phyloP scores from a whole-genome alignment of 1,140 invertebrate genomes.

The Campodea augens region DNA sequence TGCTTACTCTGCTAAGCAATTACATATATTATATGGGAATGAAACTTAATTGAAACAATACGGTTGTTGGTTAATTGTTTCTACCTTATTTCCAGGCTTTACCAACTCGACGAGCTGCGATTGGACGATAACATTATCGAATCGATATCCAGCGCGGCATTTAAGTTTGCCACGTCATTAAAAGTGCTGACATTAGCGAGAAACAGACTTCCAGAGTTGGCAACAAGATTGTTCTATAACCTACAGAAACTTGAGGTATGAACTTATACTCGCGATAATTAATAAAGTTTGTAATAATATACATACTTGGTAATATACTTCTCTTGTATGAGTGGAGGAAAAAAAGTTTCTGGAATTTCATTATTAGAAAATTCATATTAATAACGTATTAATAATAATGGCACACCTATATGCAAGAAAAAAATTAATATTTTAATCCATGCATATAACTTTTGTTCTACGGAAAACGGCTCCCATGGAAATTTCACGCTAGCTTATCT shows the following conservation, averaged over 20 bases:
- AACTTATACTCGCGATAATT: too few relatives aligned
- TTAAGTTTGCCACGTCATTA: slow-evolving; percentile 41
- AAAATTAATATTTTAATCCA: too few relatives aligned
- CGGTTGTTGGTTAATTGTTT: neutral
- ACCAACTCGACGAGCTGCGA: slow-evolving; percentile 25
- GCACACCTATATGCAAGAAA: too few relatives aligned
- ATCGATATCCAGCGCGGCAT: slow-evolving; percentile 41
- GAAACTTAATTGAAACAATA: neutral
- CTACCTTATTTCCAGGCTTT: slow-evolving; percentile 20
- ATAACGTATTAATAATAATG: too few relatives aligned
- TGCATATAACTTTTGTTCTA: too few relatives aligned
- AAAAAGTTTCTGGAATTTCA: too few relatives aligned
- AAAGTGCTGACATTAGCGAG: slow-evolving; percentile 42
- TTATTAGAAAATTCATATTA: too few relatives aligned
- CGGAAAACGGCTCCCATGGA: too few relatives aligned
- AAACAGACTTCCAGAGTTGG: slow-evolving; percentile 46
- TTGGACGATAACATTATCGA: slow-evolving; percentile 29
- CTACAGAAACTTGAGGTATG: slow-evolving; percentile 40
- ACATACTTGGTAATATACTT: too few relatives aligned
- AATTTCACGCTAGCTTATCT: too few relatives aligned
- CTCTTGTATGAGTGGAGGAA: too few relatives aligned
- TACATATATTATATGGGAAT: neutral
- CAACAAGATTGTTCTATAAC: slow-evolving; percentile 42
- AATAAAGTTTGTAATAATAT: too few relatives aligned
- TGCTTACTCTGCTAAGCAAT: neutral